Base-by-base conservation (phyloP, 2,113 vertebrate species). In the Camelus bactrianus region DNA sequence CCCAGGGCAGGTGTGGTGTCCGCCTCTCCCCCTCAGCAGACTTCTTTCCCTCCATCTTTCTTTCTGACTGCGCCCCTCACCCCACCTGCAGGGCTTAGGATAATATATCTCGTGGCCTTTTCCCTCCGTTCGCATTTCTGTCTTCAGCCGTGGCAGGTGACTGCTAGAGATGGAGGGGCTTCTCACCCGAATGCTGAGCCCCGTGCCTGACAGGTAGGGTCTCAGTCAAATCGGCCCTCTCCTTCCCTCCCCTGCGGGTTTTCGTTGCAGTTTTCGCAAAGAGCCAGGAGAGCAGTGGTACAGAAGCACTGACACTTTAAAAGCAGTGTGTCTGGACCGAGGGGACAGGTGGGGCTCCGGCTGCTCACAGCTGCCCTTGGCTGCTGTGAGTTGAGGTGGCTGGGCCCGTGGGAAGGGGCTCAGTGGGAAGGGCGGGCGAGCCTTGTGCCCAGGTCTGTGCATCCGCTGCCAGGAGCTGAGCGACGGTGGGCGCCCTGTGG, bases 271-370 rank as follows among this genome's bases (percentile, higher is more conserved):
- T 79, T 81, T 85, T 94, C 64, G 91, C 35, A n/a, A 48, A 52
- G 64, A 42, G 32, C 73, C 52, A 54, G 19, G 80, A 81, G 24
- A 30, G 6, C 24, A 35, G 48, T 60, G 28, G 13, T 54, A 3
- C 73, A 54, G 77, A 70, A 38, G 60, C 76, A 48, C 1, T 4
- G 48, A 73, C 3, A n/a, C 72, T 73, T 32, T 19, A 28, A 32
- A 58, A 69, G 69, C 56, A 28, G 65, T 0, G 0, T 54, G 10
- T 70, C 11, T 0, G 35, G 46, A 75, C 35, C 0, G 3, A 15
- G 62, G 89, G 64, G 3, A 1, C 38, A 48, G 64, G 32, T 30
- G 16, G 50, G 58, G 20, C 69, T 69, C 42, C 7, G 75, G n/a
- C n/a, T 0, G 3, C 42, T 46, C 32, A 19, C 2, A 8, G 15